Base-by-base conservation (phyloP, 2,888 invertebrate species). In the Callimorpha dominula region DNA sequence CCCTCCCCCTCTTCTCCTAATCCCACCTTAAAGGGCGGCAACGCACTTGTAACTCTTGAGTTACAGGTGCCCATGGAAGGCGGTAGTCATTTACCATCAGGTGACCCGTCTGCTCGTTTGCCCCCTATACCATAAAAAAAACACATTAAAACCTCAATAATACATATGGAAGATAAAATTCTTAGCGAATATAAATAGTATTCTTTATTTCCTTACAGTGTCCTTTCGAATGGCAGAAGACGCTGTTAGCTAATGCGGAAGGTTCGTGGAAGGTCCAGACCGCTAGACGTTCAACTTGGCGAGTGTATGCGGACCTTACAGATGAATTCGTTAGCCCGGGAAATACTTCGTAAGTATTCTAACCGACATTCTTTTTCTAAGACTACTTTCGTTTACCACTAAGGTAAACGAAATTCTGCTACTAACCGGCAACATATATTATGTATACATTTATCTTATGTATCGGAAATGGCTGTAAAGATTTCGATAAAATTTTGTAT, bases 201-300 rank as follows among this genome's bases (percentile, higher is more conserved):
- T 31, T 0, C 4, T 49, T 20, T 60, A 43, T 66, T 11, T 62
- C 15, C 4, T 68, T 65, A 72, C 89, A 97, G 97, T 97, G 97
- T 85, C 97, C 97, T 0, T 97, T 96, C 85, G 95, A 96, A 76
- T 96, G 96, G 79, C 92, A 96, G 81, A 93, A 94, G 84, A 86
- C 84, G 43, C 81, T 96, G 73, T 70, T 85, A n/a, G 86, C 87
- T 1, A 92, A 89, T 1, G 71, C 82, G 0, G 91, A 93, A 68
- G 82, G 89, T 65, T 91, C 93, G 72, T 91, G 96, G 87, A 96
- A 92, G 81, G 90, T 96, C 20, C 94, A 93, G 83, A 96, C 96
- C 0, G 94, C 96, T 0, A 94, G 95, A 52, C 90, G 93, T 0
- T 87, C 96, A 62, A 96, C 95, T 66, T 97, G 97, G 94, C 93